Evolutionary conservation across 2,888 invertebrate genomes (phyloP).

Genomic region (Prosopocoilus inquinatus): DNA sequence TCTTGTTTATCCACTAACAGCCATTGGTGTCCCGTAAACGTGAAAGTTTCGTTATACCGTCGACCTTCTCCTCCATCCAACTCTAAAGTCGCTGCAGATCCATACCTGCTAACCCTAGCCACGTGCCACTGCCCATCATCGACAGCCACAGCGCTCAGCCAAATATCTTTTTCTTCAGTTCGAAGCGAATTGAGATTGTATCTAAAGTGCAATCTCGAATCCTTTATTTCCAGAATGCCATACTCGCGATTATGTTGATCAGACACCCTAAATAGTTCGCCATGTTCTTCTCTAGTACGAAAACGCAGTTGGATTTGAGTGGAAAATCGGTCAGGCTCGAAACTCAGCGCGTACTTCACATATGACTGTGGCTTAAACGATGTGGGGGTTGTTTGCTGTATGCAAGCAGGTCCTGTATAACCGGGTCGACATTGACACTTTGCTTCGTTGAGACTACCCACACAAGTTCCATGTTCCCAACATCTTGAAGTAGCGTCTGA

Average conservation of each 20-base stretch:
- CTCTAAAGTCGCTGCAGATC: slow-evolving; percentile 88
- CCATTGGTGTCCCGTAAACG: slow-evolving; percentile 89
- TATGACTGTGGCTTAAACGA: slow-evolving; percentile 93
- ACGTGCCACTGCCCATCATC: slow-evolving; percentile 98
- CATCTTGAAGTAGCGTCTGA: slow-evolving; percentile 83
- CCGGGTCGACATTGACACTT: slow-evolving; percentile 94
- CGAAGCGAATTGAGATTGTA: slow-evolving; percentile 90
- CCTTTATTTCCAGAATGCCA: slow-evolving; percentile 87
- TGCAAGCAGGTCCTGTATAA: slow-evolving; percentile 89
- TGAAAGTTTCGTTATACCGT: slow-evolving; percentile 89
- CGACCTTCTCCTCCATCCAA: slow-evolving; percentile 94
- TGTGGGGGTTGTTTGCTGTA: slow-evolving; percentile 81
- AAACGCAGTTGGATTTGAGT: slow-evolving; percentile 92
- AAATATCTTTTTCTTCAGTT: slow-evolving; percentile 87
- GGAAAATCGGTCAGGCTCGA: slow-evolving; percentile 88
- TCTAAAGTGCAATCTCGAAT: slow-evolving; percentile 84
- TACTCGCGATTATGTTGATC: slow-evolving; percentile 94
- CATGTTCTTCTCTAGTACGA: slow-evolving; percentile 88
- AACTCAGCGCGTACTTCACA: slow-evolving; percentile 94
- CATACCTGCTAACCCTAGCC: slow-evolving; percentile 85
- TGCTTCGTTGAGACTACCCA: slow-evolving; percentile 84
- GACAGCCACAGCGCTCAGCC: slow-evolving; percentile 85
- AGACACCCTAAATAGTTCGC: slow-evolving; percentile 90
- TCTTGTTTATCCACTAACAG: slow-evolving; percentile 90
- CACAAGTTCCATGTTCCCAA: slow-evolving; percentile 93